These are phyloP conservation scores for Hydrozoanthus tunicans DNA, from an alignment of 64 coral and sea anemone genomes.

Conservation along the genomic window DNA sequence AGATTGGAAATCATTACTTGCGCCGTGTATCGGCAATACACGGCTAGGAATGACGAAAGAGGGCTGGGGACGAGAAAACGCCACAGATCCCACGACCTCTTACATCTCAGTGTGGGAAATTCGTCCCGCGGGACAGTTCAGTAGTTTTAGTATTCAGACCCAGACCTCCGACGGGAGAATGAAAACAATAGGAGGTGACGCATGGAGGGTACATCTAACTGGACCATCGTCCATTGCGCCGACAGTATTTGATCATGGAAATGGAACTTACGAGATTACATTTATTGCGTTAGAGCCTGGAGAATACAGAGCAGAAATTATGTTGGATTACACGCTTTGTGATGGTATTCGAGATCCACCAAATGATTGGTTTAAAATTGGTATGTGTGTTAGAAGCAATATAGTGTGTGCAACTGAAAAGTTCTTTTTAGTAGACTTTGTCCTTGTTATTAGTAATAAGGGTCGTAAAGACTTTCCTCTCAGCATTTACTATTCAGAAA, in stretches of 20 bases:
- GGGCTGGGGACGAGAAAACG: conserved; percentile 38
- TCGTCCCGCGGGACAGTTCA: conserved; percentile 35
- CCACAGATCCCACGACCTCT: conserved; percentile 37
- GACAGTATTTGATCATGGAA: conserved; percentile 63
- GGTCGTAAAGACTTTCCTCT: no score
- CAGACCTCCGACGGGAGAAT: conserved; percentile 21
- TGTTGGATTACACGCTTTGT: conserved; percentile 65
- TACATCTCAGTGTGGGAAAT: conserved; percentile 59
- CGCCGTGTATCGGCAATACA: conserved; percentile 32
- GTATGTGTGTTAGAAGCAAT: background rate
- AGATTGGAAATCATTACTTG: conserved; percentile 23
- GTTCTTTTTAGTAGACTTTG: no score
- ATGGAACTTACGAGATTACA: conserved; percentile 55
- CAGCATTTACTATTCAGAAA: no score
- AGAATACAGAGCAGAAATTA: conserved; percentile 55
- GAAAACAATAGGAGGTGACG: conserved; percentile 64
- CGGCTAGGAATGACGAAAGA: conserved; percentile 32
- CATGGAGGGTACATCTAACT: conserved; percentile 56
- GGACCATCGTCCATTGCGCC: conserved; percentile 63
- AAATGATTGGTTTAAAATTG: conserved; percentile 63
- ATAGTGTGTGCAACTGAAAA: no score
- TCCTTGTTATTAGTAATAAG: no score
- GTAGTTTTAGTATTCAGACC: conserved; percentile 50
- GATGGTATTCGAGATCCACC: conserved; percentile 67
- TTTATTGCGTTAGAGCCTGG: conserved; percentile 63